Evolutionary conservation across 2,113 vertebrate species (phyloP), one percentile per base, ranked within the genome.

Genomic region (Limnothrissa miodon): DNA sequence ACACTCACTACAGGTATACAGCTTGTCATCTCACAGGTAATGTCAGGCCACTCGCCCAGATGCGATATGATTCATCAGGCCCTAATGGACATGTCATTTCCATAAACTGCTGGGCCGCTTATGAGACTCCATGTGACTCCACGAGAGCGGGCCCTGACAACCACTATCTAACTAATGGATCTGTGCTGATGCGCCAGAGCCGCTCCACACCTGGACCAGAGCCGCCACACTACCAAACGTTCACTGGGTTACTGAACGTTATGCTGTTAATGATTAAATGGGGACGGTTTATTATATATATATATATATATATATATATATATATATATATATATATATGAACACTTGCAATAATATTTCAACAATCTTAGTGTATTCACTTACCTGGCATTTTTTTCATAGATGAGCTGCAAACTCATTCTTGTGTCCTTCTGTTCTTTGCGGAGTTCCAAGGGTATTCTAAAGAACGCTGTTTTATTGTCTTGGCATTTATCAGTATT

Each of bases 1-100:
- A 11, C 62, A 81, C 78, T 84, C 79, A 42, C 42, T 23, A 25
- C 70, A 82, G 78, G 51, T 74, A 56, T 79, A 74, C 17, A 66
- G 74, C 36, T 70, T 83, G 45, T 74, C 48, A 59, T 83, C 83
- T 78, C 66, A n/a, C 78, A 62, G 79, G 78, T 86, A 39, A 42
- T 56, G 70, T 74, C 66, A 33, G 25, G 66, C 66, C 66, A 36
- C 66, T 74, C 29, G 13, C 29, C 25, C 66, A 36, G 29, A 74
- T 74, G 66, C 10, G 15, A 29, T 74, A 3, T 74, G 66, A 74
- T 74, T 39, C 66, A 17, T 15, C 36, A 33, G 17, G 66, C 29
- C 33, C 33, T 74, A 74, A 74, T 74, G 66, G 66, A 74, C 66
- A 13, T 36, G 29, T 33, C 29, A 74, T 74, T 74, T 74, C 66